These are phyloP conservation scores for Syrista parreyssii DNA, from an alignment of 2,888 invertebrate species.

Conservation along the genomic window DNA sequence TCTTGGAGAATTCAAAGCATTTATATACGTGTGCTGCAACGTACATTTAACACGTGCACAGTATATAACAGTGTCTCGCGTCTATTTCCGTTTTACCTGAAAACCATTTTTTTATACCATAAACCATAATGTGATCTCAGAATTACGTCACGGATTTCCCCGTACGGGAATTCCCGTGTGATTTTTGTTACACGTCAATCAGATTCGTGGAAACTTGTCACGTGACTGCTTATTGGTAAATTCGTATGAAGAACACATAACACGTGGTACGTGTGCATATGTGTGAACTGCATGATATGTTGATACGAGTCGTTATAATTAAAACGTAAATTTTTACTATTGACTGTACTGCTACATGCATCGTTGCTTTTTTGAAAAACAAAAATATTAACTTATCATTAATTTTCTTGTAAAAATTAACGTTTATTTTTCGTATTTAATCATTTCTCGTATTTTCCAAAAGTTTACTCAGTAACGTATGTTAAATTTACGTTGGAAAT, in stretches of 20 bases:
- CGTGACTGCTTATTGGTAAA: background rate
- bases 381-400: too few relatives aligned
- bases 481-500: background rate
- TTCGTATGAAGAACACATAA: background rate
- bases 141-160: background rate
- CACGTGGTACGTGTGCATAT: too few relatives aligned
- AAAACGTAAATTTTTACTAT: background rate
- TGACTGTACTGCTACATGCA: background rate
- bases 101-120: background rate
- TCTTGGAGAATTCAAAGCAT: too few relatives aligned
- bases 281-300: background rate
- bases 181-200: background rate
- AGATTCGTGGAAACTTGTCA: background rate
- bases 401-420: background rate
- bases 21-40: too few relatives aligned
- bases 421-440: background rate
- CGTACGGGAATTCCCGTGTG: background rate
- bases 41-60: too few relatives aligned
- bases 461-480: background rate
- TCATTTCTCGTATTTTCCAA: background rate
- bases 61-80: too few relatives aligned
- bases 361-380: background rate
- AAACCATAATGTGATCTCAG: background rate
- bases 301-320: background rate
- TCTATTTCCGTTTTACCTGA: background rate